phyloP scores from a whole-genome alignment of 1,140 invertebrate genomes.

The Atopsyche davidsoni region DNA sequence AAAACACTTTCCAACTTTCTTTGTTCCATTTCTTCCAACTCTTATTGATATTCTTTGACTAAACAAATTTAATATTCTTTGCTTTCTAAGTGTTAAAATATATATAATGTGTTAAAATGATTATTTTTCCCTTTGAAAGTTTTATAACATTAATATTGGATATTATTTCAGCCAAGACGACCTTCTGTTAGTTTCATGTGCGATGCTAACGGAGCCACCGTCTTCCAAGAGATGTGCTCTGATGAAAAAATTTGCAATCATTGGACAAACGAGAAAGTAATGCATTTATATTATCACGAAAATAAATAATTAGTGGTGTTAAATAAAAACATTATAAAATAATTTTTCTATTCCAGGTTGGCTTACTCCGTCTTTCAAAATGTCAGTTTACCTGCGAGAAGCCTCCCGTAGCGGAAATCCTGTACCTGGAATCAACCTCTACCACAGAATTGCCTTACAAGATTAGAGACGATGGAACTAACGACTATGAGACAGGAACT shows the following conservation, averaged over 20 bases:
- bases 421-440: conserved; percentile 15
- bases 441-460: too few species aligned
- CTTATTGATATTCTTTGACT: not conserved
- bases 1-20: too few species aligned
- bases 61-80: not conserved
- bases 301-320: not conserved
- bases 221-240: conserved; percentile 63
- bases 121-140: too few species aligned
- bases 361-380: conserved; percentile 46
- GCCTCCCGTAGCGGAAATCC: conserved; percentile 25
- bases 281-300: not conserved
- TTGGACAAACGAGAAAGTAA: conserved; percentile 55
- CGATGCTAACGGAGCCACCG: conserved; percentile 54
- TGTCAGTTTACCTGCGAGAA: conserved; percentile 55
- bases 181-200: conserved; percentile 63
- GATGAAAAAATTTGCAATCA: conserved; percentile 55
- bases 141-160: not conserved
- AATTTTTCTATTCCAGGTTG: conserved; percentile 34
- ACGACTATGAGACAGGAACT: conserved; percentile 15
- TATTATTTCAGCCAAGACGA: conserved; percentile 43
- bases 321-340: too few species aligned
- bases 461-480: conserved; percentile 20
- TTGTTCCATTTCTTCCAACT: too few species aligned
- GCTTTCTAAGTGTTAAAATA: not conserved
- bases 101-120: too few species aligned